Base-by-base conservation (phyloP, 2,888 invertebrate species). In the Sinotaia quadrata region DNA sequence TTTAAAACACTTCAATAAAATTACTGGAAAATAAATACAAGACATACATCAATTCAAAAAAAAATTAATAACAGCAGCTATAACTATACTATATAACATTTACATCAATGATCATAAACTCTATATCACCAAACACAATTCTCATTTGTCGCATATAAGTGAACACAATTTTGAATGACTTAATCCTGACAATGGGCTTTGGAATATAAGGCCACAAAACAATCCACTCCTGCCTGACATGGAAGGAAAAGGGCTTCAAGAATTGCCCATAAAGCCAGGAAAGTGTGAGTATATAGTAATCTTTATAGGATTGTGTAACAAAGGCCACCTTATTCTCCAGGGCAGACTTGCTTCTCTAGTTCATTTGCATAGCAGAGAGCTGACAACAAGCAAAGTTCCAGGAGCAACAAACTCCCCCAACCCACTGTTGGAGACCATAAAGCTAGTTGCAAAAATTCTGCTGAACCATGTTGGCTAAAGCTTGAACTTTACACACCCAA, bases 141-240 rank as follows among this genome's bases (percentile, higher is more conserved):
- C 31, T 56, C 54, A 36, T 21, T 31, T 34, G 52, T 65, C n/a
- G n/a, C 41, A 65, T 44, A 65, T 31, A 56, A 37, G 56, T 65
- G 65, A 65, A 65, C 65, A 65, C 65, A 63, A 29, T 54, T 51
- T 4, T 54, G 51, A 54, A 65, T 37, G 34, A 18, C 56, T 65
- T 27, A 65, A 52, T 31, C 65, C 54, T 65, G 65, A 56, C 65
- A 65, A 56, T 27, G 63, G 65, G 56, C 65, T 65, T 65, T 65
- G 65, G 65, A 65, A 65, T 44, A 56, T 65, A 65, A 65, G 65
- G 65, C 65, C 65, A 65, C 65, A 37, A 33, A 61, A 54, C 54
- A 54, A 27, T 31, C 54, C 54, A 54, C 24, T 10, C 54, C 44
- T 44, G 44, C 44, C 54, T 54, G 29, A 54, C 31, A 18, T 29